A percentile compares a stretch with the other conserved stretches of the same genome.
Evolutionary conservation across 1,140 invertebrate species (phyloP).

Genomic region (Branchinecta lindahli): DNA sequence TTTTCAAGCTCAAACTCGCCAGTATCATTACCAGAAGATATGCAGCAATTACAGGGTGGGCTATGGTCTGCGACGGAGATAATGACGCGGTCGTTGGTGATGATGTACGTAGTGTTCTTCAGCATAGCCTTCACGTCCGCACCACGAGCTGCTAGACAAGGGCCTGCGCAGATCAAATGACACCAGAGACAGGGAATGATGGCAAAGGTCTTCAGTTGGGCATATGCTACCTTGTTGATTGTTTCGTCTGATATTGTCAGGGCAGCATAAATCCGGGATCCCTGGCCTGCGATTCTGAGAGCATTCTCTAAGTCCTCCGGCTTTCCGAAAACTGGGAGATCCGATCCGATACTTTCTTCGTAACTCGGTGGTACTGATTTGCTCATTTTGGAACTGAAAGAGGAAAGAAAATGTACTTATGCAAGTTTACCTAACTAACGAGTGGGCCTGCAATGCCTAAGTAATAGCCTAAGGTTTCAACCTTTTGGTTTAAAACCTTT

Average conservation of each 20-base stretch:
- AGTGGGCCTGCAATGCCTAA: too few relatives aligned
- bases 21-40: neutral
- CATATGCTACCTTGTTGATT: neutral
- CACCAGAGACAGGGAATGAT: slow-evolving; percentile 4
- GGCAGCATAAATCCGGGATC: neutral
- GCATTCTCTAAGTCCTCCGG: neutral
- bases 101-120: slow-evolving; percentile 5
- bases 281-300: neutral
- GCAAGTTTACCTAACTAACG: too few relatives aligned
- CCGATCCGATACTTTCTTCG: neutral
- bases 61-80: neutral
- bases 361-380: neutral
- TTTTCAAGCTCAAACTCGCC: neutral
- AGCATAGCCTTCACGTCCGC: neutral
- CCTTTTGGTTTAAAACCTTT: too few relatives aligned
- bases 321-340: neutral
- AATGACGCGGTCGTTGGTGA: neutral
- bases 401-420: too few relatives aligned
- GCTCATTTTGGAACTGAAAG: too few relatives aligned
- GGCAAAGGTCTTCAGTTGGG: neutral
- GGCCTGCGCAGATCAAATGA: neutral
- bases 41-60: slow-evolving; percentile 3
- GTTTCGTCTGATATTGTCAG: neutral
- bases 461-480: too few relatives aligned
- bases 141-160: neutral